phyloP scores from a whole-genome alignment of 64 coral and sea anemone genomes.

The Hydrozoanthus tunicans region DNA sequence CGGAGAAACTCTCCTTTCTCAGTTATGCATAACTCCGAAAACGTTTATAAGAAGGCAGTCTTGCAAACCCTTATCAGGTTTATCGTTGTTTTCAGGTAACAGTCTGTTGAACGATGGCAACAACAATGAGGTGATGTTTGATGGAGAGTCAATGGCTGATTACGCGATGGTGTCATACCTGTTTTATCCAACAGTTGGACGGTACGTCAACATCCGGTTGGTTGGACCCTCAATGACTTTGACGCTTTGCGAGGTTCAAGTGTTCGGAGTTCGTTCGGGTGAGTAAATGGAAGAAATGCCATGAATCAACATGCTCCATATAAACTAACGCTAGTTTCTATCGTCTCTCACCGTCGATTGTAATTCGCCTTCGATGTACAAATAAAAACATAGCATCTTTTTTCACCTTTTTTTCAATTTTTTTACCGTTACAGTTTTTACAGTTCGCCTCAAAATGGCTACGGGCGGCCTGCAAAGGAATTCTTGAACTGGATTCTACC shows the following conservation, averaged over 20 bases:
- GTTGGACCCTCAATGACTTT: neutral
- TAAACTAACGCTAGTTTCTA: neutral
- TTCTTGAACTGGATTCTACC: too few species aligned
- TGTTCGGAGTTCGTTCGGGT: neutral
- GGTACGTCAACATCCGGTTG: neutral
- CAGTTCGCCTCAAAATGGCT: too few species aligned
- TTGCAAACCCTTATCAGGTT: too few species aligned
- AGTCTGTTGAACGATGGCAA: neutral
- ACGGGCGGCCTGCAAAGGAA: too few species aligned
- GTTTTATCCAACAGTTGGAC: neutral
- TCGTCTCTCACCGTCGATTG: neutral
- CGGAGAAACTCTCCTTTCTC: too few species aligned
- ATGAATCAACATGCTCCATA: neutral
- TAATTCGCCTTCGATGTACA: too few species aligned
- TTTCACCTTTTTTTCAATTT: too few species aligned
- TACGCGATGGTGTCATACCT: neutral
- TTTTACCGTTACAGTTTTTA: too few species aligned
- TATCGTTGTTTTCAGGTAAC: neutral
- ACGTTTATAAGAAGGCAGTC: too few species aligned
- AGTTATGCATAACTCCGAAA: too few species aligned
- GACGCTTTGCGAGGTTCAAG: constrained; percentile 13
- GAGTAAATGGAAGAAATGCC: neutral
- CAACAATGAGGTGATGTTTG: neutral
- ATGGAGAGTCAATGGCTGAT: neutral
- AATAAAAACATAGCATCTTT: too few species aligned